phyloP scores from a whole-genome alignment of 1,140 invertebrate species.

The Sycobia sp. region DNA sequence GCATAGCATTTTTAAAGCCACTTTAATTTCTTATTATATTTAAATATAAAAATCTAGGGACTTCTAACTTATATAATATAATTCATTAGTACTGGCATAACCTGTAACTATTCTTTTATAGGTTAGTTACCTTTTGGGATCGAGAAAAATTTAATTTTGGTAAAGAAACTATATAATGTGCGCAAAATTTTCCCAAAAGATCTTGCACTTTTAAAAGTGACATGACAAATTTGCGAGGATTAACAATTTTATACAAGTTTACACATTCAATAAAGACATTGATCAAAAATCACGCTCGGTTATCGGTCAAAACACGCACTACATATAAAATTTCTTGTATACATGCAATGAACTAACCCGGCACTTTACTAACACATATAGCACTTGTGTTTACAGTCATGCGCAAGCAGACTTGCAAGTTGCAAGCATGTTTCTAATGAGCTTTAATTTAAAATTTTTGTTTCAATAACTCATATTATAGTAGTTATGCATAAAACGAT shows the following conservation, averaged over 20 bases:
- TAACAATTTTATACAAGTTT: background rate
- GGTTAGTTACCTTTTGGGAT: constrained; percentile 54
- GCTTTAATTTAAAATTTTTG: no score
- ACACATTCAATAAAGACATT: background rate
- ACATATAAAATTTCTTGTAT: no score
- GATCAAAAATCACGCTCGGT: constrained; percentile 1
- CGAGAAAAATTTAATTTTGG: constrained; percentile 51
- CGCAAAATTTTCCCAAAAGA: constrained; percentile 46
- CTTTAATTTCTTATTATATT: no score
- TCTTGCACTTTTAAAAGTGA: constrained; percentile 44
- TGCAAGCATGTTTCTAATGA: no score
- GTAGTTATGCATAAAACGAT: no score
- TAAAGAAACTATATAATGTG: constrained; percentile 45
- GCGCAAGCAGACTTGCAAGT: no score
- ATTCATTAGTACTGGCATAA: constrained; percentile 42
- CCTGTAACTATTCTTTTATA: constrained; percentile 33
- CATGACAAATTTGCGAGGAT: constrained; percentile 37
- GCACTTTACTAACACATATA: no score
- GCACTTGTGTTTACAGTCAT: no score
- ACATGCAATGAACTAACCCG: no score
- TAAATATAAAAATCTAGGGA: no score
- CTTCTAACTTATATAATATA: constrained; percentile 42
- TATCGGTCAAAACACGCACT: constrained; percentile 12
- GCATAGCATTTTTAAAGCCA: no score
- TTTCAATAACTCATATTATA: no score